Conservation (phyloP, 2,888 invertebrate species). For the Drosophila eohydei region DNA sequence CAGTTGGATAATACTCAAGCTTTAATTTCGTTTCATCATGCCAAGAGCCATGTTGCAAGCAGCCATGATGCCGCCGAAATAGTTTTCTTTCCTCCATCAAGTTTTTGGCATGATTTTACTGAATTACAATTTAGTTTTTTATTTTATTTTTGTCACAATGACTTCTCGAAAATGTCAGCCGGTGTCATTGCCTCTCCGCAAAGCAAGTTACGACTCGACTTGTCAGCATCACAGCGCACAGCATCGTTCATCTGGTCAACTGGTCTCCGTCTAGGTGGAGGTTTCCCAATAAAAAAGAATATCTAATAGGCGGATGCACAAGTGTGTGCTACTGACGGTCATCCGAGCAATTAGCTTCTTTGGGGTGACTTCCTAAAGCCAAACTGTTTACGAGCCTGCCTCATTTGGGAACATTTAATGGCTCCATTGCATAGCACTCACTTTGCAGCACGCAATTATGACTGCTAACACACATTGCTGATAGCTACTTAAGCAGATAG, state of each 20-base stretch:
- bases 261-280: slow-evolving; percentile 44
- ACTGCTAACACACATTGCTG: slow-evolving; percentile 49
- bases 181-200: slow-evolving; percentile 72
- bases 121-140: slow-evolving; percentile 23
- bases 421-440: slow-evolving; percentile 33
- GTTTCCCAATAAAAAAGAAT: slow-evolving; percentile 64
- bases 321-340: slow-evolving; percentile 44
- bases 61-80: slow-evolving; percentile 35
- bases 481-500: slow-evolving; percentile 12
- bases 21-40: slow-evolving; percentile 28
- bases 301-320: slow-evolving; percentile 56
- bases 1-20: slow-evolving; percentile 39
- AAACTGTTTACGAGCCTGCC: slow-evolving; percentile 35
- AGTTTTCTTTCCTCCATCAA: slow-evolving; percentile 41
- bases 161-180: slow-evolving; percentile 74
- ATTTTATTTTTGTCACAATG: slow-evolving; percentile 61
- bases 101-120: slow-evolving; percentile 31
- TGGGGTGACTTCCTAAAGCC: slow-evolving; percentile 70
- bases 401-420: slow-evolving; percentile 25
- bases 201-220: slow-evolving; percentile 75
- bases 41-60: slow-evolving; percentile 21
- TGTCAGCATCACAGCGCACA: slow-evolving; percentile 27
- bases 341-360: slow-evolving; percentile 47
- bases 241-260: slow-evolving; percentile 14
- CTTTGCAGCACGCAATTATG: slow-evolving; percentile 14